These are phyloP conservation scores for Meteorus sp. DNA, from an alignment of 1,140 invertebrate genomes.

Conservation along the genomic window DNA sequence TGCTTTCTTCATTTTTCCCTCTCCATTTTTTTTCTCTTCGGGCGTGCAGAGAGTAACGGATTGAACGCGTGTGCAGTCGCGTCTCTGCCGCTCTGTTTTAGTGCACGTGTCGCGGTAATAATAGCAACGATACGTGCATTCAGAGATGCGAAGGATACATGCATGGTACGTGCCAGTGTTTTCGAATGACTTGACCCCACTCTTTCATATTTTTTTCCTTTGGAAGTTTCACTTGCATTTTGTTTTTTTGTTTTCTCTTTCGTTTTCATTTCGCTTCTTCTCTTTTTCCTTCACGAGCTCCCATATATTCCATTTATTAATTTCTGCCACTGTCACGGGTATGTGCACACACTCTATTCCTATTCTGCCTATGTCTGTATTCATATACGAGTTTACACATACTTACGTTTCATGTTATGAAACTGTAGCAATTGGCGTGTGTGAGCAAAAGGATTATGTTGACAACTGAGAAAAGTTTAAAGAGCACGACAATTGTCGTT, in stretches of 20 bases:
- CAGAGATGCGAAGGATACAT: conserved; percentile 19
- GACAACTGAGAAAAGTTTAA: neutral
- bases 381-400: too few species aligned
- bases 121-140: conserved; percentile 24
- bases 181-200: conserved; percentile 5
- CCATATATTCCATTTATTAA: too few species aligned
- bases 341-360: too few species aligned
- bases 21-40: too few species aligned
- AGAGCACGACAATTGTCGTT: neutral
- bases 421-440: too few species aligned
- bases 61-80: conserved; percentile 9
- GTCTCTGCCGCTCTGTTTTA: conserved; percentile 12
- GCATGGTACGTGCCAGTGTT: conserved; percentile 6
- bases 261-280: neutral
- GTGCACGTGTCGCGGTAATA: conserved; percentile 23
- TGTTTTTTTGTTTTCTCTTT: neutral
- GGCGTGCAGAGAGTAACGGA: conserved; percentile 9
- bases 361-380: too few species aligned
- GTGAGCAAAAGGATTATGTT: neutral
- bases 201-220: neutral
- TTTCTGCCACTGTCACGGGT: too few species aligned
- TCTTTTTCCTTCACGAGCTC: neutral
- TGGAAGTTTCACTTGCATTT: neutral
- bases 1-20: too few species aligned
- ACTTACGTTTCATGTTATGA: too few species aligned